Conservation (phyloP, 2,113 vertebrate species). For the Spheniscus mendiculus region DNA sequence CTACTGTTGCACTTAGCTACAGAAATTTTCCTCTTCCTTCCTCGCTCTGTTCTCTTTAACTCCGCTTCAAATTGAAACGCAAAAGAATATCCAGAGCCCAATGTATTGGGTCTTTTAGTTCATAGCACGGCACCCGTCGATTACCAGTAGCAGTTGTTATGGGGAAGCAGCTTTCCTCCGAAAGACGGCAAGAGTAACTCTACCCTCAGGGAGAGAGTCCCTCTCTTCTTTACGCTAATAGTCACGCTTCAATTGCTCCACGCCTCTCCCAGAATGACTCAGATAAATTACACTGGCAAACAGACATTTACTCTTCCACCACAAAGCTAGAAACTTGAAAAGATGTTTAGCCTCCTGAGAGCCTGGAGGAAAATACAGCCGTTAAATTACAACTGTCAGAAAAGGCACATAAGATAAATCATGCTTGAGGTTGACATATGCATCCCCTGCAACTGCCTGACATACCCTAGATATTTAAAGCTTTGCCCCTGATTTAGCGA, state of each 20-base stretch:
- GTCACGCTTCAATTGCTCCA: constrained; percentile 50
- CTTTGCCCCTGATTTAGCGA: background rate
- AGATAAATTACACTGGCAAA: constrained; percentile 61
- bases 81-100: background rate
- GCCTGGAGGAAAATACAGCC: constrained; percentile 52
- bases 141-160: background rate
- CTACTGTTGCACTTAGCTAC: background rate
- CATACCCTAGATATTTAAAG: background rate
- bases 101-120: background rate
- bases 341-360: constrained; percentile 53
- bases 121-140: accelerated
- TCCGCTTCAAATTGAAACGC: background rate
- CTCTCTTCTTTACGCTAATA: background rate
- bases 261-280: constrained; percentile 79
- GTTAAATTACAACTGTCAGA: constrained; percentile 69
- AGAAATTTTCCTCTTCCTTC: background rate
- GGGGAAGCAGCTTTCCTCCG: background rate
- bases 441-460: constrained; percentile 41
- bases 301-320: constrained; percentile 40
- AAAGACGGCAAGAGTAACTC: background rate
- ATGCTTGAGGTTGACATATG: constrained; percentile 42
- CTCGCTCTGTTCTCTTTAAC: background rate
- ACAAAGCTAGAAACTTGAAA: constrained; percentile 49
- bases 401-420: constrained; percentile 25
- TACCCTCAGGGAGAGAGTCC: background rate